phyloP scores from a whole-genome alignment of 2,113 vertebrate genomes.

The Apteryx mantelli region DNA sequence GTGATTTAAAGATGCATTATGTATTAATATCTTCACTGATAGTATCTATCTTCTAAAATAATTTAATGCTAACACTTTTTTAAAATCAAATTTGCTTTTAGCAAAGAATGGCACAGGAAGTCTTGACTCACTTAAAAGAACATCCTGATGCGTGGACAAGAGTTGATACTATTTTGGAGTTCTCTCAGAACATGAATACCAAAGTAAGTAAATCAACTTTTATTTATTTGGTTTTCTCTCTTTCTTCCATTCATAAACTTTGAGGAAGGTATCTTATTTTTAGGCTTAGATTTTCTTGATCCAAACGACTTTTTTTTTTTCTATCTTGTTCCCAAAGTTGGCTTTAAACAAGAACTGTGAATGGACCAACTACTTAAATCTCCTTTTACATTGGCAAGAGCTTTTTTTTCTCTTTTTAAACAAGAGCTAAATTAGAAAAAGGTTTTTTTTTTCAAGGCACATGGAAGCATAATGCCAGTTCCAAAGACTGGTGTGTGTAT shows the following conservation, averaged over 20 bases:
- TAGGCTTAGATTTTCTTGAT: constrained; percentile 68
- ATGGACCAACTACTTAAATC: constrained; percentile 29
- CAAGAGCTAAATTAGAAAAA: constrained; percentile 55
- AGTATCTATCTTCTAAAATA: neutral
- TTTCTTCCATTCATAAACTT: constrained; percentile 84
- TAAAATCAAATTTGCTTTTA: constrained; percentile 60
- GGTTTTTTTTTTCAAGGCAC: neutral
- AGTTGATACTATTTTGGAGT: constrained; percentile 98
- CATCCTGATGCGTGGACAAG: constrained; percentile 98
- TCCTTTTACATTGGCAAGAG: constrained; percentile 49
- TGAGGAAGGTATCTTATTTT: constrained; percentile 88
- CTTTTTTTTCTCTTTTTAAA: neutral
- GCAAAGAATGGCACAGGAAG: constrained; percentile 99
- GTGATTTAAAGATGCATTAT: neutral
- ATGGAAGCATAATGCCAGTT: constrained; percentile 55
- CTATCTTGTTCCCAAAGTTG: constrained; percentile 57
- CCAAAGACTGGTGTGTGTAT: constrained; percentile 24
- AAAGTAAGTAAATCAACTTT: constrained; percentile 87
- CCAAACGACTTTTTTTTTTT: constrained; percentile 59
- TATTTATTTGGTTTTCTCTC: constrained; percentile 68
- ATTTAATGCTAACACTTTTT: neutral
- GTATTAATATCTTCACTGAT: neutral
- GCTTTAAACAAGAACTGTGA: constrained; percentile 67
- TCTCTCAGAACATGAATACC: constrained; percentile 99
- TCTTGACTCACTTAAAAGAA: constrained; percentile 97